These are phyloP conservation scores for Chionomys nivalis DNA, from an alignment of 2,113 vertebrate genomes.

Conservation along the genomic window DNA sequence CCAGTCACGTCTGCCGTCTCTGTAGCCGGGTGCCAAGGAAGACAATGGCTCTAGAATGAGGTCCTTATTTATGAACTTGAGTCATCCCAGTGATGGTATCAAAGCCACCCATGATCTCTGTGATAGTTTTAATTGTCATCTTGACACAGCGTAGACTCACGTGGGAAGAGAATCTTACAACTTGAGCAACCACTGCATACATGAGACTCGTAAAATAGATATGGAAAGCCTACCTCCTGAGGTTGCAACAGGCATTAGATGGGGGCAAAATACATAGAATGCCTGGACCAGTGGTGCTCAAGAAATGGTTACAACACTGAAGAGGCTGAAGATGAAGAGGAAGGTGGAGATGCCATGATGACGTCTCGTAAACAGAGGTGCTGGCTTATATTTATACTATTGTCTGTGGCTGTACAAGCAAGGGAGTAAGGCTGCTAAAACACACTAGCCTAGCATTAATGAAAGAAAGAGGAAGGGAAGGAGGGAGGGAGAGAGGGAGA, in stretches of 20 bases:
- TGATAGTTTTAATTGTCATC: not conserved
- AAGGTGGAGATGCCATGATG: not conserved
- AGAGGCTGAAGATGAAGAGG: not conserved
- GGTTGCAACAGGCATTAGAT: not conserved
- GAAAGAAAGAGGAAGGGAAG: not conserved
- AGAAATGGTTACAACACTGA: not conserved
- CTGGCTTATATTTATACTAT: not conserved
- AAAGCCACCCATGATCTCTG: not conserved
- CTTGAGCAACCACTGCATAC: not conserved
- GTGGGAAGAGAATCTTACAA: not conserved
- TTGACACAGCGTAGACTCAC: not conserved
- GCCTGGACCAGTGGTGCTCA: not conserved
- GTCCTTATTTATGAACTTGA: not conserved
- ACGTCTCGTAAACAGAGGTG: not conserved
- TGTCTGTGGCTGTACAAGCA: not conserved
- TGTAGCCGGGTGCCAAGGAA: rapidly evolving
- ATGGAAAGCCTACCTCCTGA: not conserved
- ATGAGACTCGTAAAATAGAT: not conserved
- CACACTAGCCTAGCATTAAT: no score
- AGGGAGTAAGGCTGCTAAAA: not conserved
- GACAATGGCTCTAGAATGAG: no score
- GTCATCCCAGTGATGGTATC: not conserved
- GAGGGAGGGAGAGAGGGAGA: no score
- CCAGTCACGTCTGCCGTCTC: not conserved
- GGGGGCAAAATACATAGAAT: no score